phyloP scores from a whole-genome alignment of 2,113 vertebrate species.

The Osmerus mordax region DNA sequence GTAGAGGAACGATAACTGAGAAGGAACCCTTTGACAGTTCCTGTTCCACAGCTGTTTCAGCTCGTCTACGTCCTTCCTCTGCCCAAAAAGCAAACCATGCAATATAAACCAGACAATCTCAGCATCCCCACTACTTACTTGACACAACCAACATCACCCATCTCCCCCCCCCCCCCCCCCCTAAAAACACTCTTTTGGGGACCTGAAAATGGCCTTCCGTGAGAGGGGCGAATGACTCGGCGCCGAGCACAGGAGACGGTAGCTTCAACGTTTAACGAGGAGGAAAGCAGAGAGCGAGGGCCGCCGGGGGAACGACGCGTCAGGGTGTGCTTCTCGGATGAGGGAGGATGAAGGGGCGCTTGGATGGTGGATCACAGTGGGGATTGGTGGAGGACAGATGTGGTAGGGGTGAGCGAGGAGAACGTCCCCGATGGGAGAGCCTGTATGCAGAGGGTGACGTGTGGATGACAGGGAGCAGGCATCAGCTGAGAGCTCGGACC shows the following conservation, averaged over 20 bases:
- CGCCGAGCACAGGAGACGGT: conserved; percentile 19
- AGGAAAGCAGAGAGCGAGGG: conserved; percentile 33
- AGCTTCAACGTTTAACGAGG: conserved; percentile 48
- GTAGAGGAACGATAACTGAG: conserved; percentile 18
- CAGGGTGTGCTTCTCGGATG: conserved; percentile 26
- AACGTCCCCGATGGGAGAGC: conserved; percentile 1
- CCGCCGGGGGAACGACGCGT: conserved; percentile 36
- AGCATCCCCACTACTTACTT: too few species aligned
- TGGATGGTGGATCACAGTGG: conserved; percentile 51
- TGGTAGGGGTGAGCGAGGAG: conserved; percentile 24
- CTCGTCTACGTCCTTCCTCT: too few species aligned
- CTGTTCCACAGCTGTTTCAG: background rate
- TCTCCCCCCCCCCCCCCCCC: too few species aligned
- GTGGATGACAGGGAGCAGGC: conserved; percentile 52
- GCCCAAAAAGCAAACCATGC: too few species aligned
- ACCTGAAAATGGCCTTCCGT: background rate
- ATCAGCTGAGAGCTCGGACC: conserved; percentile 51
- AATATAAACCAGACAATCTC: too few species aligned
- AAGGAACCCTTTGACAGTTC: conserved; percentile 8
- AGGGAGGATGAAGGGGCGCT: conserved; percentile 1
- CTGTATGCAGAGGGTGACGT: conserved; percentile 25
- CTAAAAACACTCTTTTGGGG: background rate
- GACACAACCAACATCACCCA: too few species aligned
- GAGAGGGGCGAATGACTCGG: conserved; percentile 15
- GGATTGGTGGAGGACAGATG: conserved; percentile 28